phyloP scores from a whole-genome alignment of 2,113 vertebrate species.

The Dipodomys spectabilis region DNA sequence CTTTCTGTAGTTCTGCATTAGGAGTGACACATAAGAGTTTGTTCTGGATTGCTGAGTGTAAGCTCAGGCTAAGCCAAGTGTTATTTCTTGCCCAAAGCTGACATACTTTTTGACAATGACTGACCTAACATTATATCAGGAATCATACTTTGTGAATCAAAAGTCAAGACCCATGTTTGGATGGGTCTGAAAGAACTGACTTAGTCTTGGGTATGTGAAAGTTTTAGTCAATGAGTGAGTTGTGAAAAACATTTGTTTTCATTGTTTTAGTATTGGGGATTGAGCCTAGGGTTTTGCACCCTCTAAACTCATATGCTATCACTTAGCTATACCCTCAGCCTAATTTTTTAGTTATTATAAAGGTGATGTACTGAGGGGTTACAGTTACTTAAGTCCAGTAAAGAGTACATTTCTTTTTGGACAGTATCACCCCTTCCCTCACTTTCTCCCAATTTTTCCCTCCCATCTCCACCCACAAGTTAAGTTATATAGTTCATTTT shows the following conservation, averaged over 20 bases:
- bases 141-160: conserved; percentile 7
- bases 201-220: conserved; percentile 23
- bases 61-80: conserved; percentile 19
- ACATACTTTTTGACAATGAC: neutral
- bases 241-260: conserved; percentile 27
- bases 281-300: neutral
- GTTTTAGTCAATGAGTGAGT: conserved; percentile 13
- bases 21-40: neutral
- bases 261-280: neutral
- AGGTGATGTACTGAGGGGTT: too few relatives aligned
- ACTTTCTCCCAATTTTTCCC: too few relatives aligned
- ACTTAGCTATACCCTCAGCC: neutral
- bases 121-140: conserved; percentile 5
- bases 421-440: too few relatives aligned
- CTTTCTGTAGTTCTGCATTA: neutral
- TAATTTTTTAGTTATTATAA: neutral
- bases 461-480: too few relatives aligned
- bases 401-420: too few relatives aligned
- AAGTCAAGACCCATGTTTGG: neutral
- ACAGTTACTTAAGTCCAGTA: too few relatives aligned
- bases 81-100: neutral
- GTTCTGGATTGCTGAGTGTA: conserved; percentile 12
- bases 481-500: too few relatives aligned
- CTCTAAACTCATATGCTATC: neutral
- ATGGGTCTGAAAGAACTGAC: conserved; percentile 31